phyloP scores from a whole-genome alignment of 2,113 vertebrate genomes.

The Acanthochromis polyacanthus region DNA sequence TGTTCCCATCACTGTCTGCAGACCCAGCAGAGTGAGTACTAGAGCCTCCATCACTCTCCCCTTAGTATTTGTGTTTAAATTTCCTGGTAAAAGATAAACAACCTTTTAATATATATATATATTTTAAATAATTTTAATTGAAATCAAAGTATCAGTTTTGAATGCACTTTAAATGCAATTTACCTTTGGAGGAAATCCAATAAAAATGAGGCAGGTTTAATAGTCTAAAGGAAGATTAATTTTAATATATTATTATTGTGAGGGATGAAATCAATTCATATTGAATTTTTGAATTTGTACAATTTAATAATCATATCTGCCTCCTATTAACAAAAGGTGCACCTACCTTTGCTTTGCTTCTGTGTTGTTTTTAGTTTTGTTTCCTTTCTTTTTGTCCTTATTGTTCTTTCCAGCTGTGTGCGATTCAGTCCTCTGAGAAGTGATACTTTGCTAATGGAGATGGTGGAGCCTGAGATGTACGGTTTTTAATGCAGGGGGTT shows the following conservation, averaged over 20 bases:
- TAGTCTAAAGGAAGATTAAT: neutral
- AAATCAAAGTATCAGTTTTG: neutral
- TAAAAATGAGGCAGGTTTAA: neutral
- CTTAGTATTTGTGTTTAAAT: slow-evolving; percentile 14
- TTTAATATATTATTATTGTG: neutral
- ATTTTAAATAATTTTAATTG: too few relatives aligned
- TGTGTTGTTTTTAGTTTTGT: neutral
- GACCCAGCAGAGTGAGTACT: slow-evolving; percentile 74
- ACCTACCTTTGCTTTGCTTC: slow-evolving; percentile 53
- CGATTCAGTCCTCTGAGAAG: slow-evolving; percentile 20
- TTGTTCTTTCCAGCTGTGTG: slow-evolving; percentile 2
- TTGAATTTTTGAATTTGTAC: neutral
- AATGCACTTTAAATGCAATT: neutral
- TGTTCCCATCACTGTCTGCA: slow-evolving; percentile 60
- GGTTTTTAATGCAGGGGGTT: slow-evolving; percentile 76
- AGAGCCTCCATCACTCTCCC: slow-evolving; percentile 63
- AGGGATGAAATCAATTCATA: neutral
- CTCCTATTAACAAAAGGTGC: neutral
- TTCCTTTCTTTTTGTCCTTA: neutral
- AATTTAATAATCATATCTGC: neutral
- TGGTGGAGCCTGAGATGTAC: neutral
- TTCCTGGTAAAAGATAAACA: slow-evolving; percentile 4
- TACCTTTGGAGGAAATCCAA: neutral
- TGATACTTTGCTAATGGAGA: slow-evolving; percentile 39
- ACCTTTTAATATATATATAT: neutral